Conservation (phyloP, 2,888 invertebrate genomes). For the Drosophila barbarae region DNA sequence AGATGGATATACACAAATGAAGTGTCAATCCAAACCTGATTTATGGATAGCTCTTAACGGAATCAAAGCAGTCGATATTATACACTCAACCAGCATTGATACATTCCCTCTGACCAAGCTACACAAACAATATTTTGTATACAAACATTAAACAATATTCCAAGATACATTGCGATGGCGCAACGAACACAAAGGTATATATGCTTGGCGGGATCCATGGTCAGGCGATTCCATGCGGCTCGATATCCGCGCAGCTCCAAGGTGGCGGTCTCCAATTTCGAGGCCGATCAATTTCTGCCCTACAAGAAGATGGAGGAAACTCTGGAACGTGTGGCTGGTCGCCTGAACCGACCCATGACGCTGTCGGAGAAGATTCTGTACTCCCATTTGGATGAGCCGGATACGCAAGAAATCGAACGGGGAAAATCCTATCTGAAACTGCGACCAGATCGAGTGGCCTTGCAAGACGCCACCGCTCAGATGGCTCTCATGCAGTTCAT, state of each 20-base stretch:
- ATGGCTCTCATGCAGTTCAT: slow-evolving; percentile 99
- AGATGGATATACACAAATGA: neutral
- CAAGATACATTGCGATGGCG: neutral
- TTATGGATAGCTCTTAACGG: neutral
- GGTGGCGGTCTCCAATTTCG: slow-evolving; percentile 97
- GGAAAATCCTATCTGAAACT: slow-evolving; percentile 95
- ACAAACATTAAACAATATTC: neutral
- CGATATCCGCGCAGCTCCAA: slow-evolving; percentile 80
- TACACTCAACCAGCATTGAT: slow-evolving; percentile 1
- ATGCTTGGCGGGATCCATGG: slow-evolving; percentile 16
- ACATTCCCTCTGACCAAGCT: neutral
- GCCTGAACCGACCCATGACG: slow-evolving; percentile 94
- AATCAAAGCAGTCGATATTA: slow-evolving; percentile 7
- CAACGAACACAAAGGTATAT: slow-evolving; percentile 10
- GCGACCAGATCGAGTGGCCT: slow-evolving; percentile 98
- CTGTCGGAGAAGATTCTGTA: slow-evolving; percentile 98
- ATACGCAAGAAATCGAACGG: slow-evolving; percentile 92
- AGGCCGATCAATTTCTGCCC: slow-evolving; percentile 86
- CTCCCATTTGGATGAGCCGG: slow-evolving; percentile 96
- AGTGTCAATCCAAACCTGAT: neutral
- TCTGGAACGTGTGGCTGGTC: slow-evolving; percentile 88
- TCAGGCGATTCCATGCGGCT: slow-evolving; percentile 8
- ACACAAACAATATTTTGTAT: slow-evolving; percentile 1
- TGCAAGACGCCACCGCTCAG: slow-evolving; percentile 99
- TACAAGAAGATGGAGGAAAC: slow-evolving; percentile 90